Conservation (phyloP, 2,113 vertebrate genomes). For the Amphiprion percula region DNA sequence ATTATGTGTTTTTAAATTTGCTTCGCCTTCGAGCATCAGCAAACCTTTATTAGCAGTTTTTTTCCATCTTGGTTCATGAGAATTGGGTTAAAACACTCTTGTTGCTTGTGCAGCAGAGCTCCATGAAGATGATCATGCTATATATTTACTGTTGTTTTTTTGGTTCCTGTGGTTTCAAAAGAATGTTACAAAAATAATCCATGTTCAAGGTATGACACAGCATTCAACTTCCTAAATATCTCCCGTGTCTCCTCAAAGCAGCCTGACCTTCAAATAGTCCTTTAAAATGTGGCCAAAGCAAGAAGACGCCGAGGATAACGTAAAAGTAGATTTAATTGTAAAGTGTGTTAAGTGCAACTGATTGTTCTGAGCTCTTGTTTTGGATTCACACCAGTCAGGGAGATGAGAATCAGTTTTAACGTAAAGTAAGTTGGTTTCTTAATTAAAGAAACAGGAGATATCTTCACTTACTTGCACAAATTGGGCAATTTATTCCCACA, state of each 20-base stretch:
- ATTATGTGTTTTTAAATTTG: not conserved
- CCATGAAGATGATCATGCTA: not conserved
- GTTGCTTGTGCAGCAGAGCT: not conserved
- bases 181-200: not conserved
- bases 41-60: not conserved
- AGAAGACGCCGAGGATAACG: too few relatives aligned
- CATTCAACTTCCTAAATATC: not conserved
- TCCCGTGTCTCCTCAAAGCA: not conserved
- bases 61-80: too few relatives aligned
- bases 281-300: too few relatives aligned
- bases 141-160: not conserved
- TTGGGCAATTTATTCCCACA: too few relatives aligned
- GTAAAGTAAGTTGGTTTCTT: too few relatives aligned
- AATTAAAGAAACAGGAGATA: too few relatives aligned
- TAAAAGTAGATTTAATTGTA: not conserved
- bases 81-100: not conserved
- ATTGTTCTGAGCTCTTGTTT: not conserved
- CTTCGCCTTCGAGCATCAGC: not conserved
- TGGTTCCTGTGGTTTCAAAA: not conserved
- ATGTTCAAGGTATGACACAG: not conserved
- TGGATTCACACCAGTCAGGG: not conserved
- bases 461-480: too few relatives aligned
- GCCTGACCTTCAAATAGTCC: not conserved
- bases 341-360: not conserved
- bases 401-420: not conserved